Base-by-base conservation (phyloP, 1,140 invertebrate genomes). In the Megathymus violae region DNA sequence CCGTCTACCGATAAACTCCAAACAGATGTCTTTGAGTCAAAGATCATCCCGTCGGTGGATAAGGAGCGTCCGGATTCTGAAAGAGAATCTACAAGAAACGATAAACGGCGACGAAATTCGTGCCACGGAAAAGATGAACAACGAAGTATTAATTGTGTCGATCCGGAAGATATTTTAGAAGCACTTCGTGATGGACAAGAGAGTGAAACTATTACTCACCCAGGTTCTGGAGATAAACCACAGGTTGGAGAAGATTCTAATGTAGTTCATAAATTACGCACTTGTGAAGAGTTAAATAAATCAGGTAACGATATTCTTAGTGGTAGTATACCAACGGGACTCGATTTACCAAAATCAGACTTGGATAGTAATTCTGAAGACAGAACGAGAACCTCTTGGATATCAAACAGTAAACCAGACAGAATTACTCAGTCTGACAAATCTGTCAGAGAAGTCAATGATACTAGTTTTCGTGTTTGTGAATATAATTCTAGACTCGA, bases 1-100 rank as follows among this genome's bases (percentile, higher is more conserved):
- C 78, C 84, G 4, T 86, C 86, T 19, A 75, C 66, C 9, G 84
- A 87, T 36, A 77, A 75, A 68, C 56, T 62, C 5, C 66, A 66
- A 36, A 52, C 50, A 5, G 74, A 79, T 34, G 22, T 67, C 15
- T 60, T 11, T 13, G 79, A 79, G 1, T 7, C 62, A n/a, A 61
- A 56, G 7, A 10, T 50, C 16, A 34, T 22, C 34, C 64, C 40
- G 15, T 1, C 15, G 11, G n/a, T 54, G 11, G 64, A 66, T 7
- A 65, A 31, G 15, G 63, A 65, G 7, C 51, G 43, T 11, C 13
- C 27, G 17, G 64, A 66, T 4, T 17, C 31, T 15, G 58, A 65
- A 44, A 65, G 47, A 50, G 64, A 65, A 52, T 47, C 7, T 46
- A 19, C 54, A 17, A 31, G 48, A 31, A 41, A 43, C 4, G 69